Evolutionary conservation across 2,797 vertebrate genomes (phyloP).

Genomic region (Chelon auratus): DNA sequence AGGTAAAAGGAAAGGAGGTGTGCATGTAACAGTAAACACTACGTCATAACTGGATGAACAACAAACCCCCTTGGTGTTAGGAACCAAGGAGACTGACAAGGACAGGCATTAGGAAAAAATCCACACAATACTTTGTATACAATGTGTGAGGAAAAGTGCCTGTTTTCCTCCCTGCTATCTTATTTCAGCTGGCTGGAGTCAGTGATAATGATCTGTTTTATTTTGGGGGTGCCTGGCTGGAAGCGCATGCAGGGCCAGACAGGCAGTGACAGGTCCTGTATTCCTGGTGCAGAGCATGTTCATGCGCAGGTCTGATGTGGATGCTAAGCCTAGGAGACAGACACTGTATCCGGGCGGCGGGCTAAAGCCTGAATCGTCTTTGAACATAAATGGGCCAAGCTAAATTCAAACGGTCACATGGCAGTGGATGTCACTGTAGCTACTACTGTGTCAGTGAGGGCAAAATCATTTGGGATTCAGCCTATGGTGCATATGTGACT

Average conservation of each 20-base stretch:
- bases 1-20: conserved; percentile 32
- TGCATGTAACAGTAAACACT: conserved; percentile 38
- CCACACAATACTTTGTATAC: conserved; percentile 55
- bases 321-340: conserved; percentile 76
- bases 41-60: conserved; percentile 52
- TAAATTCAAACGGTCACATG: conserved; percentile 60
- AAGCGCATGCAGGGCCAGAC: conserved; percentile 66
- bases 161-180: conserved; percentile 42
- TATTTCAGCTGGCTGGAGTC: conserved; percentile 55
- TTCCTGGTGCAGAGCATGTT: conserved; percentile 67
- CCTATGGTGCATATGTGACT: conserved; percentile 37
- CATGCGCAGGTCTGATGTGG: conserved; percentile 74
- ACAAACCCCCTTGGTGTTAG: conserved; percentile 36
- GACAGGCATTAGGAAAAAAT: conserved; percentile 45
- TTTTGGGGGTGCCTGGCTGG: conserved; percentile 71
- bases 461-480: conserved; percentile 23
- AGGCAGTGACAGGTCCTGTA: conserved; percentile 78
- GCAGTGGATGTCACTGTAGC: conserved; percentile 46
- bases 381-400: conserved; percentile 66
- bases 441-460: conserved; percentile 39
- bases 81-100: conserved; percentile 38
- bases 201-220: conserved; percentile 78
- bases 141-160: conserved; percentile 30
- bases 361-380: conserved; percentile 59
- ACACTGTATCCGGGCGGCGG: conserved; percentile 64